Conservation (phyloP, 2,888 invertebrate species). For the Eupithecia subfuscata region DNA sequence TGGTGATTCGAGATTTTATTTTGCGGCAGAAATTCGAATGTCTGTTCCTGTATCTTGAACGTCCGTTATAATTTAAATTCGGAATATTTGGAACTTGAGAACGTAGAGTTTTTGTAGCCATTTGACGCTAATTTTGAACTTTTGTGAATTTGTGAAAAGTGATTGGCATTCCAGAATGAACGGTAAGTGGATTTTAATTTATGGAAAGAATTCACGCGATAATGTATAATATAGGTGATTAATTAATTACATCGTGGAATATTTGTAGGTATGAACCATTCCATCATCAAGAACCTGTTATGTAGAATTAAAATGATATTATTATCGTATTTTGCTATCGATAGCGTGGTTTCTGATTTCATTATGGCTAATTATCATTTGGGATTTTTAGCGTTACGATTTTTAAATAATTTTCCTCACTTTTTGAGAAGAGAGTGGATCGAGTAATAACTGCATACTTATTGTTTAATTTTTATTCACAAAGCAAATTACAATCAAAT, state of each 20-base stretch:
- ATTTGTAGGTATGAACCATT: neutral
- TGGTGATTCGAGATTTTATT: neutral
- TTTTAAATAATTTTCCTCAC: neutral
- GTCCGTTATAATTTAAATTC: neutral
- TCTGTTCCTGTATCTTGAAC: neutral
- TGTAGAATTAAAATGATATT: slow-evolving; percentile 1
- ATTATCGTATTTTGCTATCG: neutral
- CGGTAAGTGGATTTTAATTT: slow-evolving; percentile 43
- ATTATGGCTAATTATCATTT: neutral
- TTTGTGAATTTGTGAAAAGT: slow-evolving; percentile 19
- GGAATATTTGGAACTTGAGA: neutral
- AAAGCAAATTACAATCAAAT: too few species aligned
- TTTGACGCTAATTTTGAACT: neutral
- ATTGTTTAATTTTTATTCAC: too few species aligned
- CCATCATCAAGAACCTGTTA: neutral
- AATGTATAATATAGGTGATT: neutral
- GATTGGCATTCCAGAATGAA: slow-evolving; percentile 43
- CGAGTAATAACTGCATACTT: too few species aligned
- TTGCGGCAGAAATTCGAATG: neutral
- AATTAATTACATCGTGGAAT: slow-evolving; percentile 1
- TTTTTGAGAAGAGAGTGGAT: too few species aligned
- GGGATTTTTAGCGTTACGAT: neutral
- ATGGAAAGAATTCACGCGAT: neutral
- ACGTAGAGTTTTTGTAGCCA: neutral
- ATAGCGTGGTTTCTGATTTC: neutral